Percentiles rank a stretch among this genome's conserved stretches.
Evolutionary conservation across 2,797 vertebrate genomes (phyloP).

Genomic region (Falco rusticolus): DNA sequence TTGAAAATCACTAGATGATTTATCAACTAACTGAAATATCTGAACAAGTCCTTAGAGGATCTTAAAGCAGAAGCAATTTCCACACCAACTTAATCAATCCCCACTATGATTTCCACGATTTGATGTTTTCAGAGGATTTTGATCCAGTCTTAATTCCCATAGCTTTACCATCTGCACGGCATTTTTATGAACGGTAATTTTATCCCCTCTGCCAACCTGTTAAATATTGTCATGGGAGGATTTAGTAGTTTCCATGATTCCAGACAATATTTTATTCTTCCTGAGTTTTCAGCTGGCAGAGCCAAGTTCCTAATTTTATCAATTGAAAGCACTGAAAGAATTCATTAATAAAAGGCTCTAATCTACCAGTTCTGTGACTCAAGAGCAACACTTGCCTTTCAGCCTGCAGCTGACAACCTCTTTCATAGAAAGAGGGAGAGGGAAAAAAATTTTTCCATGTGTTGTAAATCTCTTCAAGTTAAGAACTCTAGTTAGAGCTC

Average conservation of each 20-base stretch:
- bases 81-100: slow-evolving; percentile 45
- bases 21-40: slow-evolving; percentile 17
- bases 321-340: slow-evolving; percentile 15
- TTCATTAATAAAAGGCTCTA: slow-evolving; percentile 43
- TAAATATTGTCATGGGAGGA: slow-evolving; percentile 58
- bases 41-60: slow-evolving; percentile 23
- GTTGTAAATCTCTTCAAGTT: neutral
- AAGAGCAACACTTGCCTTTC: slow-evolving; percentile 3
- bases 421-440: neutral
- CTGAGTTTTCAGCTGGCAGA: slow-evolving; percentile 35
- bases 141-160: slow-evolving; percentile 46
- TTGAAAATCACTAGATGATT: slow-evolving; percentile 45
- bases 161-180: slow-evolving; percentile 44
- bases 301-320: slow-evolving; percentile 45
- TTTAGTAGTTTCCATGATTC: slow-evolving; percentile 65
- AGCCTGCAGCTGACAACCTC: neutral
- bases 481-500: neutral
- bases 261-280: slow-evolving; percentile 63
- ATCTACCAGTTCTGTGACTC: slow-evolving; percentile 12
- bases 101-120: slow-evolving; percentile 24
- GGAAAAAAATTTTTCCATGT: neutral
- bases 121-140: slow-evolving; percentile 46
- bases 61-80: slow-evolving; percentile 52
- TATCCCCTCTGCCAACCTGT: slow-evolving; percentile 59
- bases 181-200: slow-evolving; percentile 68